These are phyloP conservation scores for Procavia capensis DNA, from an alignment of 2,113 vertebrate genomes.

Conservation along the genomic window DNA sequence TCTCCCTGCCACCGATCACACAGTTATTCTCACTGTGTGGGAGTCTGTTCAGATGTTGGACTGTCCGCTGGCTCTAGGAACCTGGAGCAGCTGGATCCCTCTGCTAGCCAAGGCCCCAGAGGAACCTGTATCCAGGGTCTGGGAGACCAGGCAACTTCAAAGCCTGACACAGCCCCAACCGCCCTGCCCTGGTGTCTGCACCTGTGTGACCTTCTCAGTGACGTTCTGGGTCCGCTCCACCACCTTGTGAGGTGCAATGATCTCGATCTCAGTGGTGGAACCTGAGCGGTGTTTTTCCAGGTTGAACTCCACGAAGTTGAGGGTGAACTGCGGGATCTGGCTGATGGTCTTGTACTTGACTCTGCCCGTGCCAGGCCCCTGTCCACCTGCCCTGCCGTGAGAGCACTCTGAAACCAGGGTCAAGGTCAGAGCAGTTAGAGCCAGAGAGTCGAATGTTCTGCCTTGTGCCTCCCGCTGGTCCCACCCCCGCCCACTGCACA, in stretches of 20 bases:
- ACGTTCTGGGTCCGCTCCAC: constrained; percentile 98
- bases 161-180: not conserved
- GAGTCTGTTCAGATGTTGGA: not conserved
- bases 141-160: not conserved
- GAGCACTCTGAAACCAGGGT: constrained; percentile 84
- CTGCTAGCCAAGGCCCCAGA: not conserved
- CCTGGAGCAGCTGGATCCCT: not conserved
- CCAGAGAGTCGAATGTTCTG: constrained; percentile 90
- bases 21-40: not conserved
- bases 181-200: constrained; percentile 71
- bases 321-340: constrained; percentile 96
- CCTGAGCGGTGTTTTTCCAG: constrained; percentile 94
- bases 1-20: no score
- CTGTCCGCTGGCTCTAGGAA: not conserved
- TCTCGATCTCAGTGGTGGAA: constrained; percentile 96
- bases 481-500: not conserved
- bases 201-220: constrained; percentile 99
- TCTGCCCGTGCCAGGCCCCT: constrained; percentile 93
- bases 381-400: constrained; percentile 90
- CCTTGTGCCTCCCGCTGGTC: constrained; percentile 80
- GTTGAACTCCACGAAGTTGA: constrained; percentile 94
- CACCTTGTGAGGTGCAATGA: constrained; percentile 97
- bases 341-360: constrained; percentile 93
- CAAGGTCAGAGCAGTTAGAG: constrained; percentile 52
- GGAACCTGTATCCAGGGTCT: not conserved